Base-by-base conservation (phyloP, 1,140 invertebrate genomes). In the Ips typographus region DNA sequence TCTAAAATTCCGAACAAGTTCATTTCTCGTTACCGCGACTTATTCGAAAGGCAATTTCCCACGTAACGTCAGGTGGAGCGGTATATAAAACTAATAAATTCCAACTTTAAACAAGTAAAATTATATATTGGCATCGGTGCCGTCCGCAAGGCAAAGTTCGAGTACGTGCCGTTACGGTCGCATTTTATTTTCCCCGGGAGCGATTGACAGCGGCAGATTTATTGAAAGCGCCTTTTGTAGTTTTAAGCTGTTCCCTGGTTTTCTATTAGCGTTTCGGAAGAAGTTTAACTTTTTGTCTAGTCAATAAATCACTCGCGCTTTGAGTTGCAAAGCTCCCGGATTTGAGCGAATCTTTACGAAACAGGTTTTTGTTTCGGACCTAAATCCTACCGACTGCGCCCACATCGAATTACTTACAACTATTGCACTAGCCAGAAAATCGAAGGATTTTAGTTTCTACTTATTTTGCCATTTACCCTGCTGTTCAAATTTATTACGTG, bases 101-200 rank as follows among this genome's bases (percentile, higher is more conserved):
- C 51, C 51, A 71, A 66, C 69, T 71, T 66, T 65, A 71, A 65
- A 71, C 69, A 71, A 71, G 64, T 58, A 65, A 65, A 71, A 71
- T 60, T 66, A 71, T 65, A 65, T 66, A 71, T 56, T 51, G 58
- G 65, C 47, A 59, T 57, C 65, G 65, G 53, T 66, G 53, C 38
- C 65, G 56, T 55, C 43, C 53, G 43, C 52, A 57, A 55, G 65
- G 43, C 65, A 59, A 66, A 66, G 55, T 66, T 66, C 65, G 65
- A 59, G 38, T 66, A 59, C 56, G 56, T 59, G 65, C 65, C 65
- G 65, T 40, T 59, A 59, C 40, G 40, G 53, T 42, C 55, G 55
- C 65, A 42, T 66, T 66, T 59, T 66, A 57, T 66, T 66, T 56
- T 49, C 40, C 43, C 52, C 37, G 42, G 40, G 3, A 49, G 39